These are phyloP conservation scores for Trididemnum miniatum DNA, from an alignment of 23 tunicate species.

Conservation along the genomic window DNA sequence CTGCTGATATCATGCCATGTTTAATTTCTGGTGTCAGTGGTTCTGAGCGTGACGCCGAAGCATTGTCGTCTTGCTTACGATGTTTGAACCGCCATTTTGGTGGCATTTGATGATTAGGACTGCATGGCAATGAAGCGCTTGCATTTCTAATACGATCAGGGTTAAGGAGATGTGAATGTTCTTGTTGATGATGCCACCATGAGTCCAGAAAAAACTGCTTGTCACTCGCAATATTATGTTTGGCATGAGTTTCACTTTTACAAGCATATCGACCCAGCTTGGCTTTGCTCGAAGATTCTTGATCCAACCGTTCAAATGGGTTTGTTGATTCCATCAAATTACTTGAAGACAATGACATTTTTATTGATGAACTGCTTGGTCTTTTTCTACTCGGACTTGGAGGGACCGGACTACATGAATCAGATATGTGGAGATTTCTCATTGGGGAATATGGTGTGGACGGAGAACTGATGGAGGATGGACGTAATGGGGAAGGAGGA, in stretches of 20 bases:
- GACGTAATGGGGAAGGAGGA: background rate
- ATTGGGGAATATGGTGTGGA: background rate
- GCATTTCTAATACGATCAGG: background rate
- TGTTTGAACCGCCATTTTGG: slow-evolving; percentile 4
- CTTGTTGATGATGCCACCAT: background rate
- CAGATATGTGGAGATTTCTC: slow-evolving; percentile 3
- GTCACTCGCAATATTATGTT: background rate
- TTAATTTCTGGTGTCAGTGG: background rate
- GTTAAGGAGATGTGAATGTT: background rate
- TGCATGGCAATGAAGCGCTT: background rate
- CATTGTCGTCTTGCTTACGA: background rate
- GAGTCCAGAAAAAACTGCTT: background rate
- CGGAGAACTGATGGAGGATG: background rate
- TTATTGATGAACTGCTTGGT: background rate
- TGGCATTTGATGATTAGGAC: background rate
- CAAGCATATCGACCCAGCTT: background rate
- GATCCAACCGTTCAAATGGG: background rate
- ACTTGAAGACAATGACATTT: background rate
- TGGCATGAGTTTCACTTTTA: background rate
- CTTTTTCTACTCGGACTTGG: slow-evolving; percentile 12
- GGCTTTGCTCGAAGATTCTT: background rate
- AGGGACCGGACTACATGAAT: background rate
- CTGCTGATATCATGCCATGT: background rate
- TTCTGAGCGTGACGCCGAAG: background rate
- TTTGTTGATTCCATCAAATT: background rate